Conservation (phyloP, 2,888 invertebrate species). For the Fissipunctia ypsillon region DNA sequence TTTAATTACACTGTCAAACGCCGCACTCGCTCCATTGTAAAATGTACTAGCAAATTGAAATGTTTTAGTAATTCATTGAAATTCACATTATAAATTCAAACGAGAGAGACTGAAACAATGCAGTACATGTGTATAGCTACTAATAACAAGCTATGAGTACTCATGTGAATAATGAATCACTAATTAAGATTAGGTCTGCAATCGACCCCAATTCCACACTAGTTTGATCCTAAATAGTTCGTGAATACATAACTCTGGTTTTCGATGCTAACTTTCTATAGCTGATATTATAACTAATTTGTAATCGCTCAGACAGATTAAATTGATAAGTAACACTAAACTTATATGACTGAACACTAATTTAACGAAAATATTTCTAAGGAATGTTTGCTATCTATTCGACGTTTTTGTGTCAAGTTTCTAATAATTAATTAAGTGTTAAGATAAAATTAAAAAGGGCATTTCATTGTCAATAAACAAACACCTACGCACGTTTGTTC, state of each 20-base stretch:
- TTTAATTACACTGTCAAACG: slow-evolving; percentile 41
- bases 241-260: slow-evolving; percentile 12
- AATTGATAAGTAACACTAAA: slow-evolving; percentile 18
- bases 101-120: slow-evolving; percentile 53
- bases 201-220: slow-evolving; percentile 10
- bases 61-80: slow-evolving; percentile 52
- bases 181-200: slow-evolving; percentile 58
- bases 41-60: slow-evolving; percentile 44
- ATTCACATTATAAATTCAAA: slow-evolving; percentile 57
- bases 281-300: slow-evolving; percentile 5
- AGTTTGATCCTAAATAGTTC: slow-evolving; percentile 38
- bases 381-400: background rate
- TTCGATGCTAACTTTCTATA: background rate
- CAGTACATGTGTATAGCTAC: slow-evolving; percentile 11
- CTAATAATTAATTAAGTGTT: slow-evolving; percentile 7
- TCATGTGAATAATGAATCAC: slow-evolving; percentile 47
- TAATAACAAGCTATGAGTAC: background rate
- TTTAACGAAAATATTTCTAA: background rate
- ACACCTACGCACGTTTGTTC: background rate
- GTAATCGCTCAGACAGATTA: background rate
- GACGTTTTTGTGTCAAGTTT: background rate
- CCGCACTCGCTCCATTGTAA: slow-evolving; percentile 32
- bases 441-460: background rate
- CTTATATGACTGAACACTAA: background rate
- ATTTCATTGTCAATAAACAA: background rate